A percentile compares a stretch with the other conserved stretches of the same genome.
Conservation (phyloP, 2,113 vertebrate genomes). For the Xiphias gladius region DNA sequence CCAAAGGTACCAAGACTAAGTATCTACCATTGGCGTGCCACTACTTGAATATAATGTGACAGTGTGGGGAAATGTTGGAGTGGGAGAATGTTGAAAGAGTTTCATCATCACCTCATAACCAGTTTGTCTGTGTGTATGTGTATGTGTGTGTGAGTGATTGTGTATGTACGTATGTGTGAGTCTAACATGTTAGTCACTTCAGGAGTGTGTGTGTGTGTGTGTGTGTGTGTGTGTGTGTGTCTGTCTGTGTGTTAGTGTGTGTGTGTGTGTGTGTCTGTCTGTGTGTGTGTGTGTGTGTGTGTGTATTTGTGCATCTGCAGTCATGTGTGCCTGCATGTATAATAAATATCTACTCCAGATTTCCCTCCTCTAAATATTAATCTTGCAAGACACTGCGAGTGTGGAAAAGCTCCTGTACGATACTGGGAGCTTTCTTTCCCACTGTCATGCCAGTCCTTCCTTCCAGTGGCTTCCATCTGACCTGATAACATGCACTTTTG, state of each 20-base stretch:
- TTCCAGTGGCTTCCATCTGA: slow-evolving; percentile 85
- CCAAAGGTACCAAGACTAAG: slow-evolving; percentile 45
- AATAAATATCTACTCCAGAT: slow-evolving; percentile 64
- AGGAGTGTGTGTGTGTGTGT: slow-evolving; percentile 6
- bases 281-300: slow-evolving; percentile 16
- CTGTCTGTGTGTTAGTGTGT: background rate
- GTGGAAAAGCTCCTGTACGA: slow-evolving; percentile 42
- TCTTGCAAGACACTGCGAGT: slow-evolving; percentile 49
- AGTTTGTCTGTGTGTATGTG: slow-evolving; percentile 9
- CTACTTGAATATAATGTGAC: slow-evolving; percentile 72
- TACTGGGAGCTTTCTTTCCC: slow-evolving; percentile 33
- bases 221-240: background rate
- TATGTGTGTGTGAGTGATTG: slow-evolving; percentile 17
- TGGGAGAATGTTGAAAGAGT: slow-evolving; percentile 31
- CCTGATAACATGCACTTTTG: slow-evolving; percentile 89
- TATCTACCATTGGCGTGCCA: slow-evolving; percentile 43
- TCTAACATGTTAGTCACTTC: slow-evolving; percentile 25
- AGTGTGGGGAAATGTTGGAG: slow-evolving; percentile 41
- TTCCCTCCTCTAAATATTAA: slow-evolving; percentile 65
- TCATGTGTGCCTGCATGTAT: slow-evolving; percentile 60
- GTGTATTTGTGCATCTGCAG: slow-evolving; percentile 27
- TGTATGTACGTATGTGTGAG: background rate
- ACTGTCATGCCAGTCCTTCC: slow-evolving; percentile 48
- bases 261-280: slow-evolving; percentile 22
- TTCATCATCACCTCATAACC: slow-evolving; percentile 29